phyloP scores from a whole-genome alignment of 2,113 vertebrate genomes.

The Grammomys surdaster region DNA sequence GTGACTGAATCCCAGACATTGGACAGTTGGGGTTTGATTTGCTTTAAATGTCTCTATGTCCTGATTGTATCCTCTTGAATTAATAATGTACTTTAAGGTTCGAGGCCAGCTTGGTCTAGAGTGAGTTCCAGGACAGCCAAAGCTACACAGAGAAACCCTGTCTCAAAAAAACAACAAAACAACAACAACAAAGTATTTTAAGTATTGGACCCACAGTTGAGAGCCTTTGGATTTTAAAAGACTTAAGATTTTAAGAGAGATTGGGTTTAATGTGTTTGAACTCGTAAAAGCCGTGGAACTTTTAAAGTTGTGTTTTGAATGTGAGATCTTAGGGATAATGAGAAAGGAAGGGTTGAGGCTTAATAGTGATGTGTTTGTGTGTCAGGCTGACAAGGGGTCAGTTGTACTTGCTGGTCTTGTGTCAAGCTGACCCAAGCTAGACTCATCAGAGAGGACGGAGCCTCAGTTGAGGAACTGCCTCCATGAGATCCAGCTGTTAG shows the following conservation, averaged over 20 bases:
- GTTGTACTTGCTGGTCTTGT: background rate
- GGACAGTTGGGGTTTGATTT: background rate
- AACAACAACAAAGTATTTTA: too few species aligned
- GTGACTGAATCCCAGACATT: background rate
- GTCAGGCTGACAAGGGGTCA: background rate
- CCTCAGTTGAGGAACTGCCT: background rate
- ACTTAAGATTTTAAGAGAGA: background rate
- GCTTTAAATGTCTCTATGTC: background rate
- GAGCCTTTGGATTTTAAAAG: background rate
- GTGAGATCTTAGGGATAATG: background rate
- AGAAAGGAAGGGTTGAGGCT: background rate
- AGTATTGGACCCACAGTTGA: background rate
- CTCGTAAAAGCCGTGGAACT: background rate
- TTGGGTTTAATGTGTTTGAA: background rate
- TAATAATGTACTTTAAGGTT: too few species aligned
- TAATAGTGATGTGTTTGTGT: background rate
- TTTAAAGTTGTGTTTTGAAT: too few species aligned
- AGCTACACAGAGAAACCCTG: too few species aligned
- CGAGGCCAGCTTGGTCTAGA: too few species aligned
- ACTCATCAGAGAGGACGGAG: background rate
- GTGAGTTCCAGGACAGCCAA: too few species aligned
- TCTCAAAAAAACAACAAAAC: too few species aligned
- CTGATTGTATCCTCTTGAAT: background rate
- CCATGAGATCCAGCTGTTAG: background rate
- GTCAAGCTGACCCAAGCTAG: background rate